Evolutionary conservation across 2,113 vertebrate genomes (phyloP).

Genomic region (Sylvietta virens): DNA sequence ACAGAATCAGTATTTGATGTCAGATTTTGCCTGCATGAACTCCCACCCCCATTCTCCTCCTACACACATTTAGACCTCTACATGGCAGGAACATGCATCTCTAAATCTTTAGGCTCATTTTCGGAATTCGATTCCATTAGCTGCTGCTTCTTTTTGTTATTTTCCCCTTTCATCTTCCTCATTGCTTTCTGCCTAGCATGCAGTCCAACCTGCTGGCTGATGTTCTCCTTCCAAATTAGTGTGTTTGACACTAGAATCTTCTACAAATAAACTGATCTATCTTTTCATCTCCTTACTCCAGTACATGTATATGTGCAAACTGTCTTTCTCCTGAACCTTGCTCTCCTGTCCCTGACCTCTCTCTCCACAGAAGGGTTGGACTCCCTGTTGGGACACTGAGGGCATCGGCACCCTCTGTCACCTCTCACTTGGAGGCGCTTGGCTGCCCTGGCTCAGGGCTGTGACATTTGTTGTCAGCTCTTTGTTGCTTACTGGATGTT

Average conservation of each 20-base stretch:
- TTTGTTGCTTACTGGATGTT: neutral
- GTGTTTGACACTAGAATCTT: neutral
- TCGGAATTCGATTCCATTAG: neutral
- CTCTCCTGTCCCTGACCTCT: neutral
- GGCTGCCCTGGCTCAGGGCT: neutral
- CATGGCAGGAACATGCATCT: neutral
- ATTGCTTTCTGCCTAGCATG: neutral
- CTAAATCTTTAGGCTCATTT: neutral
- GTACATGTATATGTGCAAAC: neutral
- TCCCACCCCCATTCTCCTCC: neutral
- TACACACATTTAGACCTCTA: neutral
- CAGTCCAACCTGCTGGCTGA: neutral
- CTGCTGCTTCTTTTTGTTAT: neutral
- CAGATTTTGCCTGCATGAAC: neutral
- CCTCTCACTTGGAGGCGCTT: accelerated
- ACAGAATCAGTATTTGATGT: neutral
- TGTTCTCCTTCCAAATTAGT: neutral
- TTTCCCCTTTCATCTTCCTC: neutral
- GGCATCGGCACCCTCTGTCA: neutral
- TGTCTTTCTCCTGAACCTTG: neutral
- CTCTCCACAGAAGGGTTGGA: neutral
- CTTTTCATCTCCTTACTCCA: neutral
- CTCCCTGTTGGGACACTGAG: neutral
- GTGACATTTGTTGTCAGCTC: neutral
- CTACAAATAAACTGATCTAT: neutral